Evolutionary conservation across 2,113 vertebrate genomes (phyloP).

Genomic region (Halichoerus grypus): DNA sequence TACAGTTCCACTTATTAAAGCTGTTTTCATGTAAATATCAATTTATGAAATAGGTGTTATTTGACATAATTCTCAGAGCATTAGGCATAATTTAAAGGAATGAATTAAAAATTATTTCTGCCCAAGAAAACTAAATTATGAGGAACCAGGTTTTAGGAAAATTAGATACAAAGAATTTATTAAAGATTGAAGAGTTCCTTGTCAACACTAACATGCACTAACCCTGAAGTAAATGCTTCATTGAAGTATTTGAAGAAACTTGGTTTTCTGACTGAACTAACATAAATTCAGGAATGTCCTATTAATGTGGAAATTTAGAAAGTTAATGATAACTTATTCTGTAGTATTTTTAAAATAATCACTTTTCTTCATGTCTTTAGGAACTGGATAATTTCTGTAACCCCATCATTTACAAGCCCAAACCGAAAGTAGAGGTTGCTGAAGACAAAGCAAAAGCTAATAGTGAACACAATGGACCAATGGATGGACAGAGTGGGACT

Average conservation of each 20-base stretch:
- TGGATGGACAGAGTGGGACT: constrained; percentile 88
- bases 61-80: constrained; percentile 23
- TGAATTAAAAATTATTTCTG: constrained; percentile 39
- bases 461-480: constrained; percentile 90
- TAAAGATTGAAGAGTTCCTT: not conserved
- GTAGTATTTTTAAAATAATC: constrained; percentile 14
- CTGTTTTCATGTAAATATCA: constrained; percentile 15
- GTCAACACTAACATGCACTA: not conserved
- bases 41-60: constrained; percentile 20
- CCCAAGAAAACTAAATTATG: not conserved
- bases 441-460: constrained; percentile 89
- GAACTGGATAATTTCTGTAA: constrained; percentile 94
- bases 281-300: not conserved
- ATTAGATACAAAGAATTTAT: not conserved
- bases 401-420: constrained; percentile 92
- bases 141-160: constrained; percentile 18
- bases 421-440: constrained; percentile 90
- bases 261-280: constrained; percentile 8
- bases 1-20: constrained; percentile 19
- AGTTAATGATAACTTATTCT: not conserved
- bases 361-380: constrained; percentile 83
- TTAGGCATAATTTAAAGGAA: constrained; percentile 36
- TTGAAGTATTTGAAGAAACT: constrained; percentile 22
- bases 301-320: constrained; percentile 51
- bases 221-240: not conserved